Evolutionary conservation across 2,113 vertebrate species (phyloP), one percentile per base, ranked within the genome.

Genomic region (Dicerorhinus sumatrensis): DNA sequence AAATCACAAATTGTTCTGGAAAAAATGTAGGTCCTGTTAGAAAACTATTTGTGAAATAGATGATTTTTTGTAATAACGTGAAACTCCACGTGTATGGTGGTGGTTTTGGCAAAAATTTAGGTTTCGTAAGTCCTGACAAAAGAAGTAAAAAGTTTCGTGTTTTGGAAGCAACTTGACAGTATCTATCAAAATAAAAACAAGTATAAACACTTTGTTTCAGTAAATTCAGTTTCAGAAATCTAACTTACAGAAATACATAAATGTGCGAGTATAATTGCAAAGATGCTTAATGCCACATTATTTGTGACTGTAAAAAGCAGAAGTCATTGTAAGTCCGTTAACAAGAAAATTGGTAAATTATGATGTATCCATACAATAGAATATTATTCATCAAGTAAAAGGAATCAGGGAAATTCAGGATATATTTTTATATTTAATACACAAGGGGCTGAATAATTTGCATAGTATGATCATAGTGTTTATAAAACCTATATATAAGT

Each of bases 371-470:
- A 58, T 70, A 67, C 11, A 36, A 63, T 69, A 89, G 42, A 81
- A 63, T 94, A 85, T 65, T 85, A 67, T 60, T 83, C 9, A 63
- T 88, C 65, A 92, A 94, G 13, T 67, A 54, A 91, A 95, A 90
- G 39, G 23, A 62, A 84, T 91, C 51, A 69, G 23, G 65, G 54
- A 90, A 96, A 70, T 73, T 9, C 6, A 20, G 67, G 54, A 39
- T 51, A 36, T 62, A 85, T 76, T 94, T 92, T 77, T 58, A 92
- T 72, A 80, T 84, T 97, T 89, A 81, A 70, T 63, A 93, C 80
- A 56, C 7, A 33, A 84, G 23, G 11, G 13, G 33, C 11, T 48
- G 73, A 93, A 63, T 51, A 58, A 76, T 88, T 94, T 58, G 31
- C 18, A 31, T 88, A 82, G 4, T 36, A 48, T 80, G 31, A 91